Percentiles rank a stretch among this genome's conserved stretches.
Conservation (phyloP, 2,113 vertebrate genomes). For the Rhabdornis inornatus region DNA sequence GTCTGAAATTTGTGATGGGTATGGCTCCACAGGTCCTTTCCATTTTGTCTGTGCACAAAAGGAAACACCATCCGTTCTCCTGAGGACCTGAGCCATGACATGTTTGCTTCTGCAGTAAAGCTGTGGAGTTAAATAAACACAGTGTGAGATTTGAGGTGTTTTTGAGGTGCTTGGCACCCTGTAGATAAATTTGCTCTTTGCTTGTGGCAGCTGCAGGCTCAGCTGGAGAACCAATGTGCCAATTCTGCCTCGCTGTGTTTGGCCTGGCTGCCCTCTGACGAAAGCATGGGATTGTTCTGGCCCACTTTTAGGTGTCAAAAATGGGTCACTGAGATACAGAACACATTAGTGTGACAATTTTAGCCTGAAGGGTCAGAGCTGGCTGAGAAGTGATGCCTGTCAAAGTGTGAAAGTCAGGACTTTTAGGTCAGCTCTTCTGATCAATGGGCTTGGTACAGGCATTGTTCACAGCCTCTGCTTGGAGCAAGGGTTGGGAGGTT, state of each 20-base stretch:
- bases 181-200: not conserved
- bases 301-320: not conserved
- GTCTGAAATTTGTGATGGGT: rapidly evolving
- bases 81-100: not conserved
- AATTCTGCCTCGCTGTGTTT: not conserved
- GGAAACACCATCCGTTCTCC: not conserved
- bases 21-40: not conserved
- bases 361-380: slow-evolving; percentile 15
- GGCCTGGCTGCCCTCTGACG: not conserved
- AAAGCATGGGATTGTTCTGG: not conserved
- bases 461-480: not conserved
- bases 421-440: not conserved
- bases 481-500: not conserved
- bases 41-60: not conserved
- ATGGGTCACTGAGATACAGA: slow-evolving; percentile 40
- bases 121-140: not conserved
- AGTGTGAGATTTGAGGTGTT: not conserved
- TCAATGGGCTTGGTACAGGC: not conserved
- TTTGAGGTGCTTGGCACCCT: not conserved
- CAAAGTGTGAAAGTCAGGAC: not conserved
- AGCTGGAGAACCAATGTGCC: not conserved
- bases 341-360: not conserved
- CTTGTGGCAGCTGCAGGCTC: not conserved
- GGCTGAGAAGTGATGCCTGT: not conserved
- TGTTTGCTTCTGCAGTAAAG: not conserved